Percentiles rank a stretch among this genome's conserved stretches.
Conservation (phyloP, 2,113 vertebrate species). For the Trematomus loennbergii region DNA sequence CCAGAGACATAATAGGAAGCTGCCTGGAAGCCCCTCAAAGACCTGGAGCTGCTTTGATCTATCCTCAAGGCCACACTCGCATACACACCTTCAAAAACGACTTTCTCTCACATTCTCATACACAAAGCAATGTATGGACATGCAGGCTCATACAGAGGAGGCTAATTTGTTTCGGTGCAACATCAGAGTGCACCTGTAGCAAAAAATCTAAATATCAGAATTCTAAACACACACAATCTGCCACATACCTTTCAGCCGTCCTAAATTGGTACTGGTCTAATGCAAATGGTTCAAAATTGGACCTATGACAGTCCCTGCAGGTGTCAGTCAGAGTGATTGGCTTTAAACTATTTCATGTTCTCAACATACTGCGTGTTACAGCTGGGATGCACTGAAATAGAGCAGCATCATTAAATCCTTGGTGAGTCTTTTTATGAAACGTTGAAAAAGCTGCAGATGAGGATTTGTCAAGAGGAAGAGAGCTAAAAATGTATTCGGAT, state of each 20-base stretch:
- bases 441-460: conserved; percentile 23
- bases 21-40: conserved; percentile 76
- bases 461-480: conserved; percentile 20
- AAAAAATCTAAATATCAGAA: too few relatives aligned
- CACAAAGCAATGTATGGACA: conserved; percentile 8
- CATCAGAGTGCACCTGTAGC: conserved; percentile 27
- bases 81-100: conserved; percentile 18
- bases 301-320: conserved; percentile 3
- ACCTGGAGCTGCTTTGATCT: conserved; percentile 71
- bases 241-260: conserved; percentile 7
- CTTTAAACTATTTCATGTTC: conserved; percentile 36
- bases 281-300: conserved; percentile 13
- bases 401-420: conserved; percentile 48
- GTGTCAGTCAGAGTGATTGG: conserved; percentile 55
- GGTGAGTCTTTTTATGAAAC: conserved; percentile 11
- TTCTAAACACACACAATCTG: conserved; percentile 1
- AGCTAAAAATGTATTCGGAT: conserved; percentile 15
- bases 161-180: conserved; percentile 3
- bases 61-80: conserved; percentile 47
- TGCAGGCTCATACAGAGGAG: not conserved
- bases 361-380: conserved; percentile 1
- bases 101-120: conserved; percentile 7
- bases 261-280: conserved; percentile 19
- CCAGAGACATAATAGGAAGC: conserved; percentile 47
- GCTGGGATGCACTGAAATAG: conserved; percentile 17